Evolutionary conservation across 1,140 invertebrate species (phyloP), one percentile per base, ranked within the genome.

Genomic region (Diplogasteroides magnus): DNA sequence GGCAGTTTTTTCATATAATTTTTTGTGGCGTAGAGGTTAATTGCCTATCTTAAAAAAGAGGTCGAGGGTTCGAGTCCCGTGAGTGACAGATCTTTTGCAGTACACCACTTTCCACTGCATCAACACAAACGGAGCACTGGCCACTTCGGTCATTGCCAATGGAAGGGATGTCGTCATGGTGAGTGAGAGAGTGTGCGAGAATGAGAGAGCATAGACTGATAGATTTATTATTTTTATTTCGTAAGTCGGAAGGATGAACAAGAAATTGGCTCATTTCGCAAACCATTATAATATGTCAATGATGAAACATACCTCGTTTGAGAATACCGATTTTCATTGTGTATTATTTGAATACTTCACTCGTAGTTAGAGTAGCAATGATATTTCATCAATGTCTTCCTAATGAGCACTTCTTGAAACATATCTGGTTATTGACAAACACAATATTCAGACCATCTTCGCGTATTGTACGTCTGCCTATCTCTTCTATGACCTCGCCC

Each of bases 381-480:
- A 15, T 23, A 19, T 19, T 19, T 56, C 15, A 0, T 56, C 23
- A 19, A 19, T 56, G n/a, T n/a, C n/a, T n/a, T n/a, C n/a, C n/a
- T n/a, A n/a, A n/a, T n/a, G n/a, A n/a, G n/a, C n/a, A n/a, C n/a
- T n/a, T n/a, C n/a, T n/a, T n/a, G n/a, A 23, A 56, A 56, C 15
- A 15, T 56, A 19, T 15, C 23, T 14, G n/a, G n/a, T n/a, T n/a
- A n/a, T n/a, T n/a, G n/a, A n/a, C 15, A 61, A 66, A 25, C 23
- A 19, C 31, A 74, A 85, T 15, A 67, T 84, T 3, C 86, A 87
- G 77, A 87, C 86, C 37, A 37, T 85, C 3, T 75, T 87, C 37
- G 86, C 86, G 3, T 82, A 87, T 67, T 84, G 86, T 65, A 83
- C 84, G 1, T 86, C 71, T 2, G 26, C 74, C 32, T 75, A 75